phyloP scores from a whole-genome alignment of 2,888 invertebrate species.

The Drosophila meridionalis region DNA sequence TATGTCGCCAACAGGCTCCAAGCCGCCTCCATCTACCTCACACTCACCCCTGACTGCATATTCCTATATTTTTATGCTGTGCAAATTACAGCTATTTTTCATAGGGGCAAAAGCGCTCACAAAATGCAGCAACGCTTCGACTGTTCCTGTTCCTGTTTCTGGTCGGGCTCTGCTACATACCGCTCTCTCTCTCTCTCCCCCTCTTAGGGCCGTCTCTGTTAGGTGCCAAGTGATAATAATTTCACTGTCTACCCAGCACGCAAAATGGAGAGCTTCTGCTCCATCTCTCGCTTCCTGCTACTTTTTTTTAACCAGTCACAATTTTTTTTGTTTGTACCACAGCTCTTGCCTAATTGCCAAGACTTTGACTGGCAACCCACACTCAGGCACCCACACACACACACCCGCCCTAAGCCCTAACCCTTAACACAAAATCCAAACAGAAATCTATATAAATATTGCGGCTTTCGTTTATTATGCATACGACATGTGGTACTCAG shows the following conservation, averaged over 20 bases:
- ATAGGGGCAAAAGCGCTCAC: constrained; percentile 74
- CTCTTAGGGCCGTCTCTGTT: constrained; percentile 43
- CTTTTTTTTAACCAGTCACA: constrained; percentile 16
- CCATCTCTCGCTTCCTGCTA: not conserved
- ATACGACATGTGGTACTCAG: constrained; percentile 59
- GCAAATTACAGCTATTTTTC: constrained; percentile 81
- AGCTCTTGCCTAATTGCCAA: constrained; percentile 72
- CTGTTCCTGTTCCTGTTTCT: constrained; percentile 35
- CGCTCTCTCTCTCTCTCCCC: not conserved
- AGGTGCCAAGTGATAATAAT: constrained; percentile 80
- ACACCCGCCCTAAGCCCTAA: not conserved
- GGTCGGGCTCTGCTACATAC: not conserved
- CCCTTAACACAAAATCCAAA: constrained; percentile 16
- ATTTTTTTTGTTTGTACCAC: constrained; percentile 21
- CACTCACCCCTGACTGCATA: constrained; percentile 29
- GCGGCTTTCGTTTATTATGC: constrained; percentile 53
- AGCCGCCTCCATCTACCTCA: not conserved
- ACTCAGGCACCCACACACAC: constrained; percentile 1
- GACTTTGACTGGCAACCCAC: constrained; percentile 52
- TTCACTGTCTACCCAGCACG: constrained; percentile 53
- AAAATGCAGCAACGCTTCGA: constrained; percentile 61
- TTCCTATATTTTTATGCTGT: constrained; percentile 79
- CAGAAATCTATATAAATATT: constrained; percentile 55
- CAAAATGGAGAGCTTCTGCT: constrained; percentile 12
- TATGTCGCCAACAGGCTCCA: constrained; percentile 26